Conservation (phyloP, 2,113 vertebrate genomes). For the Alouatta palliata region DNA sequence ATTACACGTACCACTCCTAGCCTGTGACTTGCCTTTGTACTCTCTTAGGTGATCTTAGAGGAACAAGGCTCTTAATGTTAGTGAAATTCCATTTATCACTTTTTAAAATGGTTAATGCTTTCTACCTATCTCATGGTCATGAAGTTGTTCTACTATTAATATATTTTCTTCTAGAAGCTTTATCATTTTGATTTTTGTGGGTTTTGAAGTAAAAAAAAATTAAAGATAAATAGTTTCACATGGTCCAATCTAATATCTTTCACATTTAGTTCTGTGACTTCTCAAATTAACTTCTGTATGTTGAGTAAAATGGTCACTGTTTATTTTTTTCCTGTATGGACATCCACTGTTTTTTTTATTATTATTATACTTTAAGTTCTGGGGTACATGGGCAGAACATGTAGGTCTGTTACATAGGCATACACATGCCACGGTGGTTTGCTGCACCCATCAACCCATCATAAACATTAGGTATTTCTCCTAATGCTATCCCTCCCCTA, state of each 20-base stretch:
- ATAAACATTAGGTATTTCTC: no score
- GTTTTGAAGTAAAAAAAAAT: neutral
- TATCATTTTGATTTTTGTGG: neutral
- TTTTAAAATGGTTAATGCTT: neutral
- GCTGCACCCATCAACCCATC: no score
- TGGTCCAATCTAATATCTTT: neutral
- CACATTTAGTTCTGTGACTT: neutral
- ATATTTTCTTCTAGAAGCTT: neutral
- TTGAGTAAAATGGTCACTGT: no score
- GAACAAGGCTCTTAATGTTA: neutral
- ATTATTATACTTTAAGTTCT: no score
- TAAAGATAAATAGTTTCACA: neutral
- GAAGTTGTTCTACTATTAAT: neutral
- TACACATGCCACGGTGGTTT: no score
- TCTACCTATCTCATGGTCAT: neutral
- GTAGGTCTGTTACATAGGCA: no score
- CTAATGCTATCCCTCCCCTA: no score
- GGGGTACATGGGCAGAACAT: no score
- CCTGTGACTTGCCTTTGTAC: neutral
- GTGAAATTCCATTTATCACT: neutral
- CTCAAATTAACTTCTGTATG: neutral
- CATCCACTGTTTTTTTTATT: neutral
- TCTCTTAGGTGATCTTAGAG: neutral
- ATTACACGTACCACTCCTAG: neutral
- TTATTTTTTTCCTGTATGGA: fast-evolving